A percentile compares a stretch with the other conserved stretches of the same genome.
Evolutionary conservation across 2,113 vertebrate species (phyloP).

Genomic region (Aramus guarauna): DNA sequence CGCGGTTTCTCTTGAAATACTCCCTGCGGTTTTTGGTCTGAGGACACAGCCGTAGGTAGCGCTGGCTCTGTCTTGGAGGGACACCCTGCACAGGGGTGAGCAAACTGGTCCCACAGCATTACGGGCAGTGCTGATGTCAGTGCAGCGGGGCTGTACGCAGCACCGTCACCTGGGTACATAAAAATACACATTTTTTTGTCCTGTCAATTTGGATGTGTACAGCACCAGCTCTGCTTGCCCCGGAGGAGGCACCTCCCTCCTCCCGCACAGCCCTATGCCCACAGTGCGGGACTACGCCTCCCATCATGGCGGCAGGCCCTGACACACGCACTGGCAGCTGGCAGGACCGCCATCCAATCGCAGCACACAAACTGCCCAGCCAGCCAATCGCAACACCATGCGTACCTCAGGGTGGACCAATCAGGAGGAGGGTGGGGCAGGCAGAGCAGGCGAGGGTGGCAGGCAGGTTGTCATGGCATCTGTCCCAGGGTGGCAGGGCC

Average conservation of each 20-base stretch:
- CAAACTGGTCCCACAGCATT: neutral
- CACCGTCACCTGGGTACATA: neutral
- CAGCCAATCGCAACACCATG: neutral
- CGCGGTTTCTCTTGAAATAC: constrained; percentile 1
- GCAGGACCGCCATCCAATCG: neutral
- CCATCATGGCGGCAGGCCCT: neutral
- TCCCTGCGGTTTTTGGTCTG: neutral
- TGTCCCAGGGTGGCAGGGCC: neutral
- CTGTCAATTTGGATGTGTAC: rapidly evolving
- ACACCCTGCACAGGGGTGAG: neutral
- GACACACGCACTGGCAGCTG: neutral
- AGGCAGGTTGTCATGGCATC: neutral
- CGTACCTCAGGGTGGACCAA: neutral
- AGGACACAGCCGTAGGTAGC: neutral
- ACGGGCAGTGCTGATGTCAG: neutral
- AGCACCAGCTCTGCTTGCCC: neutral
- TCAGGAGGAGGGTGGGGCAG: neutral
- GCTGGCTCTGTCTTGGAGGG: neutral
- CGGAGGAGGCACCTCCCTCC: neutral
- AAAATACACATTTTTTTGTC: neutral
- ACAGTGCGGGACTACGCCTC: too few relatives aligned
- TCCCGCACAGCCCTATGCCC: too few relatives aligned
- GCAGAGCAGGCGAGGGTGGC: neutral
- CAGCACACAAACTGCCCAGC: rapidly evolving
- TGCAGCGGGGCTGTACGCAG: neutral